These are phyloP conservation scores for Gastrophryne carolinensis DNA, from an alignment of 2,797 vertebrate genomes.

Conservation along the genomic window DNA sequence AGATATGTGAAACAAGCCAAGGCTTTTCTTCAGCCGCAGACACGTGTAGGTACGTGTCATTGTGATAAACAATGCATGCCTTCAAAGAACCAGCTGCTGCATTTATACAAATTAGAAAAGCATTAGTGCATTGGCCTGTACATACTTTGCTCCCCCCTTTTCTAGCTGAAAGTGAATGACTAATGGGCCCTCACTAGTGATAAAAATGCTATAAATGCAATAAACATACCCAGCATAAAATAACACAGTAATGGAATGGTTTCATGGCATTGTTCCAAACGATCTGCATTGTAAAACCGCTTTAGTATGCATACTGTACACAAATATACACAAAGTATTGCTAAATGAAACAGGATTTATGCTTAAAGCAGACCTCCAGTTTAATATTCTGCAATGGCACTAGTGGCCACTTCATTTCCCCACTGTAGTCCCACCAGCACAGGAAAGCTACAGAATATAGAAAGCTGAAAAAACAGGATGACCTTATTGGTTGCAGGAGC, in stretches of 20 bases:
- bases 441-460: too few relatives aligned
- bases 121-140: conserved; percentile 49
- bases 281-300: conserved; percentile 30
- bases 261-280: conserved; percentile 34
- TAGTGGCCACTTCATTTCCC: too few relatives aligned
- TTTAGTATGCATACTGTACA: too few relatives aligned
- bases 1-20: conserved; percentile 17
- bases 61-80: conserved; percentile 48
- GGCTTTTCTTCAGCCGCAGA: conserved; percentile 5
- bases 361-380: too few relatives aligned
- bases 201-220: conserved; percentile 49
- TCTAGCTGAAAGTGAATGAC: conserved; percentile 34
- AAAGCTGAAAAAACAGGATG: too few relatives aligned
- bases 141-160: conserved; percentile 31
- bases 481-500: too few relatives aligned
- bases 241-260: conserved; percentile 33
- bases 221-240: conserved; percentile 48
- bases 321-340: not conserved
- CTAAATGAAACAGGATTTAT: too few relatives aligned
- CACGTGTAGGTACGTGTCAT: conserved; percentile 41
- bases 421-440: too few relatives aligned
- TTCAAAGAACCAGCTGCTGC: conserved; percentile 35
- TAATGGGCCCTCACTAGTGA: conserved; percentile 37
- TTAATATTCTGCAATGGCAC: too few relatives aligned
- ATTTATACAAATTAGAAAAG: conserved; percentile 53